phyloP scores from a whole-genome alignment of 2,113 vertebrate genomes.

The Ascaphus truei region DNA sequence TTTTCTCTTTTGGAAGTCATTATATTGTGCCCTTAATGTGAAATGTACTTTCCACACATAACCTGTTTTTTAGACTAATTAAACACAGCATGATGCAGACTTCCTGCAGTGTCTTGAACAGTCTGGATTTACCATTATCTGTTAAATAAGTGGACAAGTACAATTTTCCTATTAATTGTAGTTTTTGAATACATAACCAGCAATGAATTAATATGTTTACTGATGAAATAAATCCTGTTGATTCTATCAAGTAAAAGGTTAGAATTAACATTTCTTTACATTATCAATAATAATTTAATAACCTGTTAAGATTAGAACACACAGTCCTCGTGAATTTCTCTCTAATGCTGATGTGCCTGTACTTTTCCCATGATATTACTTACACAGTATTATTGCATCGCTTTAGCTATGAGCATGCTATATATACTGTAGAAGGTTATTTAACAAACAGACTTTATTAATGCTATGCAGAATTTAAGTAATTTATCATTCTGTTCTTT shows the following conservation, averaged over 20 bases:
- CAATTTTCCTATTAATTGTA: slow-evolving; percentile 3
- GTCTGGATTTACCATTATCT: background rate
- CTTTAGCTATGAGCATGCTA: too few species aligned
- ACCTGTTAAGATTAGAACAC: too few species aligned
- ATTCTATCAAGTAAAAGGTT: background rate
- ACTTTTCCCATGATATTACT: too few species aligned
- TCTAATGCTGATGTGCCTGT: too few species aligned
- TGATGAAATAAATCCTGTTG: background rate
- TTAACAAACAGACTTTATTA: too few species aligned
- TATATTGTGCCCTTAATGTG: background rate
- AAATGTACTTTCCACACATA: background rate
- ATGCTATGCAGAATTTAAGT: too few species aligned
- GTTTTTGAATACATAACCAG: background rate
- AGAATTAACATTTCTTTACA: background rate
- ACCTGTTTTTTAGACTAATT: slow-evolving; percentile 21
- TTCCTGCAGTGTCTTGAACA: background rate
- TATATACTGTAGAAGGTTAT: too few species aligned
- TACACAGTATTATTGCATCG: too few species aligned
- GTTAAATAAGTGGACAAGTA: background rate
- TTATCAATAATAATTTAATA: background rate
- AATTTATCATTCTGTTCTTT: too few species aligned
- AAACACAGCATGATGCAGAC: background rate
- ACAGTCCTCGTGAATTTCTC: too few species aligned
- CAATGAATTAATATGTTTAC: background rate
- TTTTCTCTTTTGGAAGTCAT: background rate